Percentiles rank a stretch among this genome's conserved stretches.
phyloP scores from a whole-genome alignment of 2,797 vertebrate genomes.

The Periophthalmus magnuspinnatus region DNA sequence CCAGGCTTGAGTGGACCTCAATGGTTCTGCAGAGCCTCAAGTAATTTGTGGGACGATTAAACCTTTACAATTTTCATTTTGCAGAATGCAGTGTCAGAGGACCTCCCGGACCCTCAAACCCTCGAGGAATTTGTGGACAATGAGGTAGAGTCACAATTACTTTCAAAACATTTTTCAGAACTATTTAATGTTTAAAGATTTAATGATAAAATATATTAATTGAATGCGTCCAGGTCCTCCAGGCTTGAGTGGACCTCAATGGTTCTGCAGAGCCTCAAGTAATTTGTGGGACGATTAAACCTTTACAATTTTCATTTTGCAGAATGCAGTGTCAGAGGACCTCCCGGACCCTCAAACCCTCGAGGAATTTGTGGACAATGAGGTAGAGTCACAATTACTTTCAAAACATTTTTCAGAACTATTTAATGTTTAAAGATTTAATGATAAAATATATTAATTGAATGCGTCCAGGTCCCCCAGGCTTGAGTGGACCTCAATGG shows the following conservation, averaged over 20 bases:
- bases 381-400: constrained; percentile 33
- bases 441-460: background rate
- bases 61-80: background rate
- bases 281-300: constrained; percentile 10
- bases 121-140: constrained; percentile 6
- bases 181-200: background rate
- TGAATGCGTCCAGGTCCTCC: constrained; percentile 31
- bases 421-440: background rate
- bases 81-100: constrained; percentile 9
- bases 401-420: background rate
- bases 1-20: constrained; percentile 18
- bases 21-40: constrained; percentile 33
- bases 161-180: background rate
- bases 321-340: constrained; percentile 11
- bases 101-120: constrained; percentile 16
- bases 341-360: constrained; percentile 22
- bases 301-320: constrained; percentile 1
- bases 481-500: constrained; percentile 22
- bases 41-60: constrained; percentile 9
- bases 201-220: background rate
- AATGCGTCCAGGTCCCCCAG: constrained; percentile 32
- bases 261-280: constrained; percentile 33
- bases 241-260: constrained; percentile 18
- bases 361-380: constrained; percentile 17
- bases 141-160: constrained; percentile 34